Conservation (phyloP, 2,888 invertebrate species). For the Lepidocyrtinus sp. region DNA sequence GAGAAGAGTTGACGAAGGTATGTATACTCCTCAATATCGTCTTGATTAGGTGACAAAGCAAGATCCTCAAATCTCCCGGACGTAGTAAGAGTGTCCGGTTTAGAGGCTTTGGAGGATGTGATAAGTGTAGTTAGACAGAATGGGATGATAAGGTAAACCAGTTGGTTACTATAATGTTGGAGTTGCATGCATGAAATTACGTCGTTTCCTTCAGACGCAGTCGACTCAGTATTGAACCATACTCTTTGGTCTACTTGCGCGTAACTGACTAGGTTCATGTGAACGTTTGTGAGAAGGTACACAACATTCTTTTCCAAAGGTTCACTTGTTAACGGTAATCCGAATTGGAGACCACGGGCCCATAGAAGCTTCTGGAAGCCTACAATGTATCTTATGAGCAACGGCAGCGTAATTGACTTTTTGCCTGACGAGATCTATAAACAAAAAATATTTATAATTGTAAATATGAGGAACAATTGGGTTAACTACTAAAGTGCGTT, state of each 20-base stretch:
- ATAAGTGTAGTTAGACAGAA: conserved; percentile 60
- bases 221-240: conserved; percentile 33
- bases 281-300: conserved; percentile 58
- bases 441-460: conserved; percentile 30
- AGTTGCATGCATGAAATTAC: conserved; percentile 66
- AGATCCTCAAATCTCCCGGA: conserved; percentile 23
- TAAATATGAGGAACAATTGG: background rate
- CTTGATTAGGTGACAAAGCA: conserved; percentile 36
- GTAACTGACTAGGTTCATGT: conserved; percentile 59
- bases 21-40: conserved; percentile 46
- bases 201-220: conserved; percentile 35
- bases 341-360: conserved; percentile 55
- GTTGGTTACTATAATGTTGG: conserved; percentile 69
- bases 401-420: conserved; percentile 45
- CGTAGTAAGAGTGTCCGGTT: background rate
- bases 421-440: conserved; percentile 58
- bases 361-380: conserved; percentile 55
- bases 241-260: conserved; percentile 41
- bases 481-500: background rate
- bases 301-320: conserved; percentile 62
- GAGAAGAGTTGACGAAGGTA: conserved; percentile 60
- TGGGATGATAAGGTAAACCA: conserved; percentile 65
- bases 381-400: conserved; percentile 50
- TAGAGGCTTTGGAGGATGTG: background rate
- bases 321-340: conserved; percentile 58